Percentiles rank a stretch among this genome's conserved stretches.
Evolutionary conservation across 2,797 vertebrate species (phyloP).

Genomic region (Podarcis siculus): DNA sequence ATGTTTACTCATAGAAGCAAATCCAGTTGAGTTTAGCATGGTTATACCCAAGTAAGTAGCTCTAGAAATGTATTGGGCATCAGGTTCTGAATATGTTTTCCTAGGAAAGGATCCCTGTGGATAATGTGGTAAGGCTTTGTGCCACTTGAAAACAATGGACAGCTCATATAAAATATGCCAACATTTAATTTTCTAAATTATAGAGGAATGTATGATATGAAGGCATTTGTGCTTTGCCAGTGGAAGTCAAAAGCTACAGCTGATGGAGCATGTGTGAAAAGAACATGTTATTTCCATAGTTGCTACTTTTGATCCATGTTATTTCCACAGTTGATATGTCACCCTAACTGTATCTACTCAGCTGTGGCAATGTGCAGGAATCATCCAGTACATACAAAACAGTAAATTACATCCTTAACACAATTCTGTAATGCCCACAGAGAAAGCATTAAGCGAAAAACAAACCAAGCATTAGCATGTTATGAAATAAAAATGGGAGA

Average conservation of each 20-base stretch:
- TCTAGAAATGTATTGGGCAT: neutral
- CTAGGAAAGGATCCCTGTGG: neutral
- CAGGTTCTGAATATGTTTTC: conserved; percentile 2
- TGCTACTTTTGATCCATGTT: neutral
- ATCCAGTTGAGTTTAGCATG: neutral
- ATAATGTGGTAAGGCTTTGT: neutral
- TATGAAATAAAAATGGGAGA: conserved; percentile 23
- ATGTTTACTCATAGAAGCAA: neutral
- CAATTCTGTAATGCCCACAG: neutral
- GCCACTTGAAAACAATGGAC: conserved; percentile 40
- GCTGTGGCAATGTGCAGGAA: neutral
- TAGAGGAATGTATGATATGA: neutral
- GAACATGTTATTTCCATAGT: neutral
- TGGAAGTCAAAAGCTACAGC: conserved; percentile 30
- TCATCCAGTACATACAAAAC: neutral
- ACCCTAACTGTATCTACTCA: conserved; percentile 18
- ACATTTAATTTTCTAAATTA: conserved; percentile 39
- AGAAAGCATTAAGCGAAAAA: conserved; percentile 13
- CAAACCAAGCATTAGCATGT: neutral
- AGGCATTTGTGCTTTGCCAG: neutral
- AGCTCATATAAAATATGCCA: conserved; percentile 33
- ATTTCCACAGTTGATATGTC: neutral
- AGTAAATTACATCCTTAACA: neutral
- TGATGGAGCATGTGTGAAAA: neutral
- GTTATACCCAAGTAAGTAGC: neutral